These are phyloP conservation scores for Talpa occidentalis DNA, from an alignment of 2,113 vertebrate genomes.

Conservation along the genomic window DNA sequence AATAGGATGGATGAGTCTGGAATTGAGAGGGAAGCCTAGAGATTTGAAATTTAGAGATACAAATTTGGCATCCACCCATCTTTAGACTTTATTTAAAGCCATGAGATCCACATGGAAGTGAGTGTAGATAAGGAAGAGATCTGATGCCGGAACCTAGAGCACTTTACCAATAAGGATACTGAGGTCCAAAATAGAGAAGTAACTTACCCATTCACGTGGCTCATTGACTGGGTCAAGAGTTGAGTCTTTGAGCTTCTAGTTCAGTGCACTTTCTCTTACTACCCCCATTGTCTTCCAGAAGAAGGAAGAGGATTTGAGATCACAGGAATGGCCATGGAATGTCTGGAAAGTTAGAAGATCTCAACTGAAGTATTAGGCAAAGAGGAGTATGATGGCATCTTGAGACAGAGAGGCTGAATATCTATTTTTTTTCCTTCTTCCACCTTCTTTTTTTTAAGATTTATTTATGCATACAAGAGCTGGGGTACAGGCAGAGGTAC, in stretches of 20 bases:
- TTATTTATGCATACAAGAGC: too few relatives aligned
- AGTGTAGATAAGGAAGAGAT: background rate
- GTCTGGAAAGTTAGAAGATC: background rate
- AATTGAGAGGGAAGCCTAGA: background rate
- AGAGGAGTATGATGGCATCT: background rate
- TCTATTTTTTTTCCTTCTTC: background rate
- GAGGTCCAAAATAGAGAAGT: background rate
- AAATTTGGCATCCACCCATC: background rate
- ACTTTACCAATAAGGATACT: background rate
- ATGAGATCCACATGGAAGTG: background rate
- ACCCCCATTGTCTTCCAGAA: background rate
- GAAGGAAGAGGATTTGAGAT: background rate
- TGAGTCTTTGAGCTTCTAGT: background rate
- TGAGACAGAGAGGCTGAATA: background rate
- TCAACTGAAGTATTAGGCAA: background rate
- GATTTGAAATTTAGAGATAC: background rate
- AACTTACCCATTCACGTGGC: background rate
- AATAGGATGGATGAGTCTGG: background rate
- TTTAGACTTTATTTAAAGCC: slow-evolving; percentile 23
- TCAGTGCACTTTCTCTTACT: background rate
- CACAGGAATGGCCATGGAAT: background rate
- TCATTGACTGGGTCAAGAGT: background rate
- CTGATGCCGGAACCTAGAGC: background rate
- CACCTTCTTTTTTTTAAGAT: too few relatives aligned
- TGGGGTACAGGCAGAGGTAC: too few relatives aligned